phyloP scores from a whole-genome alignment of 2,113 vertebrate genomes.

The rabbit (Oryctolagus cuniculus) region DNA sequence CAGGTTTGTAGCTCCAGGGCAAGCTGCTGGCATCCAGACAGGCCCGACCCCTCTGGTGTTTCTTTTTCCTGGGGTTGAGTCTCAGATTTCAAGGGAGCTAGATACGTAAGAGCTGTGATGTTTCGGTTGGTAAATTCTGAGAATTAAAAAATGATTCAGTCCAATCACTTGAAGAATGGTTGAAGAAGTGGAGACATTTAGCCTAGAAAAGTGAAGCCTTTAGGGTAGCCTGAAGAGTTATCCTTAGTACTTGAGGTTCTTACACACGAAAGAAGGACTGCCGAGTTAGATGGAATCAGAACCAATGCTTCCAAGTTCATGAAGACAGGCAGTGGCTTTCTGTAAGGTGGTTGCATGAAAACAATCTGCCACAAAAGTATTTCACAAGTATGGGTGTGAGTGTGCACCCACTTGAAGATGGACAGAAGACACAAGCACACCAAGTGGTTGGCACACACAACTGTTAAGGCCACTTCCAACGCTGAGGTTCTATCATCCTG shows the following conservation, averaged over 20 bases:
- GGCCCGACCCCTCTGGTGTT: neutral
- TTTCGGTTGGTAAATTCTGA: neutral
- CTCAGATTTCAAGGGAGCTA: conserved; percentile 5
- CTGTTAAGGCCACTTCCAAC: neutral
- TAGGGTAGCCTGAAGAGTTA: neutral
- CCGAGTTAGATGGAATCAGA: neutral
- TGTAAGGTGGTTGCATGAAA: neutral
- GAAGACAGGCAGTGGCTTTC: neutral
- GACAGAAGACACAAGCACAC: neutral
- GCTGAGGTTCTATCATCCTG: neutral
- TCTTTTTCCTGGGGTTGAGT: neutral
- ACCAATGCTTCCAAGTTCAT: neutral
- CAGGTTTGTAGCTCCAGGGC: too few relatives aligned
- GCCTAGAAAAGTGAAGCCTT: conserved; percentile 5
- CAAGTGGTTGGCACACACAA: neutral
- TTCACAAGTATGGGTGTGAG: neutral
- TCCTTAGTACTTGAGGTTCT: neutral
- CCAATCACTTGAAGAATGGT: neutral
- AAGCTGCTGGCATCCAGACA: neutral
- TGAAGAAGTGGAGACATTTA: neutral
- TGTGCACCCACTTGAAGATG: neutral
- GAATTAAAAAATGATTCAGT: conserved; percentile 20
- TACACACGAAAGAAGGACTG: neutral
- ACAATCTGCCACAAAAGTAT: neutral
- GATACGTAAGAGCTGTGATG: neutral